Evolutionary conservation across 92 coral and sea anemone genomes (phyloP), one percentile per base, ranked within the genome.

Genomic region (Palythoa grandiflora): DNA sequence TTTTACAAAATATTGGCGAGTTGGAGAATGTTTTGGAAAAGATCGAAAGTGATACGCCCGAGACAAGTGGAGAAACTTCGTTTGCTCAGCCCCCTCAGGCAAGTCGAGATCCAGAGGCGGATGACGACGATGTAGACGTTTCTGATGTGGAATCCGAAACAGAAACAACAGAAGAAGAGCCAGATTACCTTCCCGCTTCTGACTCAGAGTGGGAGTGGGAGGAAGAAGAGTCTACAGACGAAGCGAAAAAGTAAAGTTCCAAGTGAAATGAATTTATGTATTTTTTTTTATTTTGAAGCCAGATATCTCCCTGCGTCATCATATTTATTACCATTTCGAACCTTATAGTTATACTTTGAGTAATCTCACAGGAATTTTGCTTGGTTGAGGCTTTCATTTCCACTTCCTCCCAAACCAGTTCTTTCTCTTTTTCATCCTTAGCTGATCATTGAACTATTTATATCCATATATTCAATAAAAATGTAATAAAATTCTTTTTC

Each of bases 111-210:
- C 51, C 17, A 13, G 28, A n/a, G 1, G 78, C 17, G 3, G 28
- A n/a, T 2, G 78, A 73, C 78, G 78, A 73, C 1, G 55, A 39
- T 44, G 57, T 39, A 44, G 48, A 44, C 48, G 48, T 44, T 44
- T 40, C 78, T 2, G 78, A 73, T 11, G 57, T 15, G 39, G 78
- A 44, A 55, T 73, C 78, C 0, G 78, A 73, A 1, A 44, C 78
- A 15, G 55, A 73, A 73, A 73, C 78, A 73, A 73, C 55, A 20
- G 78, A 73, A 53, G 78, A 73, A 73, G 57, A 73, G 78, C 78
- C 78, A 40, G 78, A 44, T 8, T 73, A 73, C 47, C 40, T 11
- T 36, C 78, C 78, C 50, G 78, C 37, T 8, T 73, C 57, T 11
- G 28, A 28, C 28, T 28, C 28, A 28, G 78, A 73, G 51, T 73